A percentile compares a stretch with the other conserved stretches of the same genome.
These are phyloP conservation scores for human DNA, from an alignment of 2,113 vertebrate genomes.

Conservation along the genomic window DNA sequence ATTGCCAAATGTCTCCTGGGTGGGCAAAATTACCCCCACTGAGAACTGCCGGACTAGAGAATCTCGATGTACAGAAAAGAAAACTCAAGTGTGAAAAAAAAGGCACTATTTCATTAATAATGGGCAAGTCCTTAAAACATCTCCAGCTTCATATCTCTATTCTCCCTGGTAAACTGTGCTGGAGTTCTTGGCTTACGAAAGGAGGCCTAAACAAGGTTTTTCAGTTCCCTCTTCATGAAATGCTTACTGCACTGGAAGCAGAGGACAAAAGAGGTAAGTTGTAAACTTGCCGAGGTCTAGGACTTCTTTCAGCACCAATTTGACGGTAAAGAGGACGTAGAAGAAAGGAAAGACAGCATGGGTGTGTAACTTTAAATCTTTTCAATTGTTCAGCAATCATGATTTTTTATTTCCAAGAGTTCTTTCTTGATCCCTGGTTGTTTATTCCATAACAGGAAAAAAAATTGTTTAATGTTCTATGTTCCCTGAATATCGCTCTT, in stretches of 20 bases:
- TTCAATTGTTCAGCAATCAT: not conserved
- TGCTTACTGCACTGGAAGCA: not conserved
- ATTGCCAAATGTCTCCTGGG: not conserved
- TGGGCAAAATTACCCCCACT: not conserved
- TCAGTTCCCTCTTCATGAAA: not conserved
- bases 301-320: not conserved
- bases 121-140: not conserved
- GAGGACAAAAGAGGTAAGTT: not conserved
- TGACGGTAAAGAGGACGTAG: not conserved
- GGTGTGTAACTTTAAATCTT: not conserved
- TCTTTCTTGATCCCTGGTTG: not conserved
- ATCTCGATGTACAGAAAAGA: not conserved
- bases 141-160: not conserved
- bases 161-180: not conserved
- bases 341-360: not conserved
- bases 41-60: not conserved
- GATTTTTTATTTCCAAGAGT: not conserved
- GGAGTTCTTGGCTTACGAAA: not conserved
- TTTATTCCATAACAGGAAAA: not conserved
- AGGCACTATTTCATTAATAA: not conserved
- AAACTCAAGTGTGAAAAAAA: not conserved
- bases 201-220: not conserved
- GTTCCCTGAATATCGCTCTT: not conserved
- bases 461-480: not conserved
- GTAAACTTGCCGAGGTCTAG: not conserved